Evolutionary conservation across 2,888 invertebrate species (phyloP).

Genomic region (Cheilosia impressa): DNA sequence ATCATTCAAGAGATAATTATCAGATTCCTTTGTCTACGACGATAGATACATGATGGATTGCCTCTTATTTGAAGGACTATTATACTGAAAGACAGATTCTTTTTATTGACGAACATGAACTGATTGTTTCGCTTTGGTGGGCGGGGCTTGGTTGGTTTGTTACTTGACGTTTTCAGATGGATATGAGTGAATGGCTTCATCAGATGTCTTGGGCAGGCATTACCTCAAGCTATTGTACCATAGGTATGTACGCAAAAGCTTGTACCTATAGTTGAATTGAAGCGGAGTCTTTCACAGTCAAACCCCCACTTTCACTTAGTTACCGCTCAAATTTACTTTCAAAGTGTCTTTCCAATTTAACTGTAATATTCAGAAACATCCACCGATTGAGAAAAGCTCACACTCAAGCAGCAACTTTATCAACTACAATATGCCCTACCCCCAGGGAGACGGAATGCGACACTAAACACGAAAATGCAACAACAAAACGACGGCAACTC

Average conservation of each 20-base stretch:
- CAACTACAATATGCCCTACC: slow-evolving; percentile 3
- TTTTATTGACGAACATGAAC: slow-evolving; percentile 58
- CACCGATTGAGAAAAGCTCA: slow-evolving; percentile 39
- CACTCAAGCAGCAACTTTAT: slow-evolving; percentile 46
- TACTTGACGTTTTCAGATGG: slow-evolving; percentile 12
- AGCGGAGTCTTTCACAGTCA: no score
- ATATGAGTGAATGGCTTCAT: background rate
- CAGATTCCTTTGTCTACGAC: slow-evolving; percentile 62
- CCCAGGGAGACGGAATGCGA: background rate
- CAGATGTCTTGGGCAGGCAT: background rate
- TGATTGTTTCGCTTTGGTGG: slow-evolving; percentile 25
- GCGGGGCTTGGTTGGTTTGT: background rate
- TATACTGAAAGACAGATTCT: slow-evolving; percentile 34
- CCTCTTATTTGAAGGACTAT: slow-evolving; percentile 52
- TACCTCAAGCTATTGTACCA: no score
- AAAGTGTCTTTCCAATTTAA: slow-evolving; percentile 59
- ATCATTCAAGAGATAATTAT: slow-evolving; percentile 65
- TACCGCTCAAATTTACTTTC: slow-evolving; percentile 1
- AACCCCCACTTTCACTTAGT: no score
- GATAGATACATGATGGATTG: slow-evolving; percentile 67
- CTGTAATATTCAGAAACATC: slow-evolving; percentile 49
- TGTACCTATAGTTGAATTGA: no score
- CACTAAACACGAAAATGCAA: slow-evolving; percentile 8
- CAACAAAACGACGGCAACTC: slow-evolving; percentile 25
- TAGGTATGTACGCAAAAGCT: no score